Evolutionary conservation across 2,888 invertebrate species (phyloP), one percentile per base, ranked within the genome.

Genomic region (Diaprepes abbreviatus): DNA sequence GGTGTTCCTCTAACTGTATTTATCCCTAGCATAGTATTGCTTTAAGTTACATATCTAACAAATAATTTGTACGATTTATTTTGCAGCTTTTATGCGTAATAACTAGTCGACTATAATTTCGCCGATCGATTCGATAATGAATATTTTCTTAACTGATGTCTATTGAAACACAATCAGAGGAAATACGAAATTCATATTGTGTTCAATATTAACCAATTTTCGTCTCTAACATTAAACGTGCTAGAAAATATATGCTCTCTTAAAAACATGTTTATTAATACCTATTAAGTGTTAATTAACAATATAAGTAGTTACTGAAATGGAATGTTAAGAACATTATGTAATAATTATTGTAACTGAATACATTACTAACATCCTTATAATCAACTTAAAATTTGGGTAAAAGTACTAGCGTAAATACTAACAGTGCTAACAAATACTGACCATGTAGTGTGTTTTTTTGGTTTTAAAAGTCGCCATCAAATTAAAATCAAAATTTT

Each of bases 381-480:
- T 9, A 19, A 19, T 19, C 38, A 38, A 43, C 17, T 2, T 16
- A 38, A 1, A 10, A 12, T 5, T 5, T 17, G 2, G 9, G 9
- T 17, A 2, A 38, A 16, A 16, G 4, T 7, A 38, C 38, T 16
- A 16, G 6, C 16, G 16, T 35, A 38, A 38, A 19, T 43, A 9
- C 3, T 43, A 43, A 43, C 19, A 19, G 19, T 43, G 19, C 19
- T 43, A 43, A 19, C 40, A 6, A 7, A 9, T 14, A 43, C 40
- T 43, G 5, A 43, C 40, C 2, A 5, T 7, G 48, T 50, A 48
- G 64, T 65, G 55, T 7, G 55, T 40, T 31, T 14, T 19, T 14
- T 31, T 24, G 17, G 9, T 28, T 21, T 24, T 38, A 28, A 24
- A 62, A 28, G 21, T 33, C 24, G 33, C 19, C 36, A 35, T 36